Base-by-base conservation (phyloP, 2,113 vertebrate species). In the Irena cyanogastra region DNA sequence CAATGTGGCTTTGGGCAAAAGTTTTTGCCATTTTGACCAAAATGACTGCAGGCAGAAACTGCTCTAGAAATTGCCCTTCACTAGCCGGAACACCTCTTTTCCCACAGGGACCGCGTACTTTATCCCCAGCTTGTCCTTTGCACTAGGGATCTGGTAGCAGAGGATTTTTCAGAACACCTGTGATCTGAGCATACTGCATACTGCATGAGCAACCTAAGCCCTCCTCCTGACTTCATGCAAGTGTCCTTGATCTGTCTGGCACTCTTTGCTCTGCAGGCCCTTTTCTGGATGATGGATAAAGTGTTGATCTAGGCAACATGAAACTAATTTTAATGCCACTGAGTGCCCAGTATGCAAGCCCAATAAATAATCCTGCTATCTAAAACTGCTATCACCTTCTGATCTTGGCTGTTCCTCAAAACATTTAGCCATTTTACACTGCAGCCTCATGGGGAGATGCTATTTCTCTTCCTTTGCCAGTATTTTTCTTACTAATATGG, bases 401-500 rank as follows among this genome's bases (percentile, higher is more conserved):
- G 74, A 87, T 90, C 77, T 76, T 88, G 85, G 87, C 89, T 86
- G 56, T 79, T 86, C 71, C 87, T 93, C 92, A 94, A 89, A 89
- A 94, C 19, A n/a, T 91, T 90, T 72, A 91, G 47, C 61, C 82
- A 63, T 91, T 97, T 87, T 76, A 89, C 69, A 92, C 57, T 44
- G 28, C 42, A 82, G 66, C 53, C 47, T 74, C 49, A 4, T 16
- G 66, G 76, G 45, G 57, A 94, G 47, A 81, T 60, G 74, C 76
- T 86, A 60, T 85, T 83, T 39, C 60, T 74, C 86, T 92, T 70
- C 41, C 28, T 94, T 69, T 91, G 71, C 59, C 75, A 79, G 64
- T 95, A 89, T 96, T 93, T 95, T 76, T 96, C 69, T 82, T 90
- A 26, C 54, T 92, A 87, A 80, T 93, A 96, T 82, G 89, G 89